Percentiles rank a stretch among this genome's conserved stretches.
Conservation (phyloP, 2,113 vertebrate species). For the Cebidichthys violaceus region DNA sequence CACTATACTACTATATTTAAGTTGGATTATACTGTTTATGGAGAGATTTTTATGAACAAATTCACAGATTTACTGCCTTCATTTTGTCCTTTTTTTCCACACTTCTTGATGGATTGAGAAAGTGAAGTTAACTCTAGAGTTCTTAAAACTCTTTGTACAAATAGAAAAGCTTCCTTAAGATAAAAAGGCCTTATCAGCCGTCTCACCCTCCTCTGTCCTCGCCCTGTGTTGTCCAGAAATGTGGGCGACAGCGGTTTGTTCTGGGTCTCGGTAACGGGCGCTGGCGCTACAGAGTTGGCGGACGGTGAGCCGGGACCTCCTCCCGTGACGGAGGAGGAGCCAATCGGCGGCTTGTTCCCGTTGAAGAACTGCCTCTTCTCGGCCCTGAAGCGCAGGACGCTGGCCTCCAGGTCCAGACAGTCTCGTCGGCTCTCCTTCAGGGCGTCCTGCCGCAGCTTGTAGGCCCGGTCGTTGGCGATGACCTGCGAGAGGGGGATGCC, state of each 20-base stretch:
- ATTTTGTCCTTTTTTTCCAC: no score
- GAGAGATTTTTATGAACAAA: no score
- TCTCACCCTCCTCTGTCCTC: constrained; percentile 88
- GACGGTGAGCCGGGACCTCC: constrained; percentile 33
- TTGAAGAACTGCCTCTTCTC: constrained; percentile 81
- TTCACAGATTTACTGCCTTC: no score
- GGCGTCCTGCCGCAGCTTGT: constrained; percentile 83
- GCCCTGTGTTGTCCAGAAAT: constrained; percentile 67
- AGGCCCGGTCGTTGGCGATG: constrained; percentile 85
- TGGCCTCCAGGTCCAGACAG: constrained; percentile 88
- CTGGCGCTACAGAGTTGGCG: constrained; percentile 59
- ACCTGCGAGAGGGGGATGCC: constrained; percentile 87
- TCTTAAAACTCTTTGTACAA: neutral
- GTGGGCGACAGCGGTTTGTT: constrained; percentile 78
- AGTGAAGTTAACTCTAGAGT: neutral
- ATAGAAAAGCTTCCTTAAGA: neutral
- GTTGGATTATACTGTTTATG: no score
- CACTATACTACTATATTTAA: no score
- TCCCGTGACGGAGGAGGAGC: constrained; percentile 36
- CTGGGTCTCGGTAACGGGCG: constrained; percentile 30
- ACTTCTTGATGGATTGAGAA: constrained; percentile 13
- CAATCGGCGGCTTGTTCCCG: constrained; percentile 61
- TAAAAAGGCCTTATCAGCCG: no score
- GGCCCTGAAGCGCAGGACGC: constrained; percentile 84
- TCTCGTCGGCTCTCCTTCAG: constrained; percentile 85